phyloP scores from a whole-genome alignment of 2,113 vertebrate species.

The Albula glossodonta region DNA sequence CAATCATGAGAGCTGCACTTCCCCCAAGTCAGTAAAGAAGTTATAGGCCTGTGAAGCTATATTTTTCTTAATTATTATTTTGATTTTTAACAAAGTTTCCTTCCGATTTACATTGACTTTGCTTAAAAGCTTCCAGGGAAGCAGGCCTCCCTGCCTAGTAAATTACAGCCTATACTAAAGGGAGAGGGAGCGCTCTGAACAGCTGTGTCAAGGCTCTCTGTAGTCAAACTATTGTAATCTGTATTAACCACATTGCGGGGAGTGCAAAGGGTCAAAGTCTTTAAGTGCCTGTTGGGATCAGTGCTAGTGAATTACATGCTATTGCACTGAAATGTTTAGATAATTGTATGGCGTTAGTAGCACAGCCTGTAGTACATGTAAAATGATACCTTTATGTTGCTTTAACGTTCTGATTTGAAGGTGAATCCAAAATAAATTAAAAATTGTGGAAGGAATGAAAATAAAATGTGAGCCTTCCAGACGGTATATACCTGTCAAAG shows the following conservation, averaged over 20 bases:
- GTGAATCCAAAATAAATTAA: conserved; percentile 22
- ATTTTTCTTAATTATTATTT: conserved; percentile 58
- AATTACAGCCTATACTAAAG: conserved; percentile 57
- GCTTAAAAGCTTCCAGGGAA: conserved; percentile 48
- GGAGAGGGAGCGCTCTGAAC: conserved; percentile 53
- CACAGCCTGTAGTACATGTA: conserved; percentile 50
- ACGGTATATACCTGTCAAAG: neutral
- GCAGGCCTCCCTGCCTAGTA: conserved; percentile 45
- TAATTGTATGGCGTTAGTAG: conserved; percentile 53
- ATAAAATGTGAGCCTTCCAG: neutral
- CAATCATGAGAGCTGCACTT: conserved; percentile 31
- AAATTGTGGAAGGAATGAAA: conserved; percentile 19
- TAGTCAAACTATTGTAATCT: conserved; percentile 71
- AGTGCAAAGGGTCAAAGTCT: conserved; percentile 75
- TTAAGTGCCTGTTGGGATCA: conserved; percentile 70
- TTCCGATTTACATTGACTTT: conserved; percentile 56
- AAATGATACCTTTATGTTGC: conserved; percentile 36
- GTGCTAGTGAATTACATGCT: conserved; percentile 64
- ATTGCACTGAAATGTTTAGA: conserved; percentile 49
- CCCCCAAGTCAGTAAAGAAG: conserved; percentile 34
- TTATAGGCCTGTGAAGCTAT: conserved; percentile 31
- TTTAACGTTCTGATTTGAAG: conserved; percentile 31
- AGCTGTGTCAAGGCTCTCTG: conserved; percentile 64
- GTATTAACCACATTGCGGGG: conserved; percentile 70
- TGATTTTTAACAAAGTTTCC: conserved; percentile 53